Conservation (phyloP, 2,797 vertebrate species). For the Chaunax sp. region DNA sequence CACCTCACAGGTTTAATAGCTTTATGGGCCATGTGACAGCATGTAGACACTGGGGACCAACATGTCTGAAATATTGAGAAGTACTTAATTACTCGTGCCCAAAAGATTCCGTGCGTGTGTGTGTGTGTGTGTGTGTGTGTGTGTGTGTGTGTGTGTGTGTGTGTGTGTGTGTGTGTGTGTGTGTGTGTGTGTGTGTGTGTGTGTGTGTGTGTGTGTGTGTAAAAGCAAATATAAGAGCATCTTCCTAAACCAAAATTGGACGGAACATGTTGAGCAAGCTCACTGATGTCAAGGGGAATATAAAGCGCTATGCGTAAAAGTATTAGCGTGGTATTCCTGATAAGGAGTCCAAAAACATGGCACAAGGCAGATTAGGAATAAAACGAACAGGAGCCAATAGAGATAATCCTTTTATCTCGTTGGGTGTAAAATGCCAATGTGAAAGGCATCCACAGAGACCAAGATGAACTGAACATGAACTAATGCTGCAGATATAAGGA, state of each 20-base stretch:
- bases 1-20: slow-evolving; percentile 48
- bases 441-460: slow-evolving; percentile 66
- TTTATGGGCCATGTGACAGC: slow-evolving; percentile 58
- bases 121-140: slow-evolving; percentile 8
- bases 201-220: slow-evolving; percentile 17
- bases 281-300: slow-evolving; percentile 50
- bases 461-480: slow-evolving; percentile 75
- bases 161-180: slow-evolving; percentile 3
- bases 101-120: slow-evolving; percentile 18
- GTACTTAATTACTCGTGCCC: slow-evolving; percentile 51
- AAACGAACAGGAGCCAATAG: slow-evolving; percentile 57
- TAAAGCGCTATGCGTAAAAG: slow-evolving; percentile 70
- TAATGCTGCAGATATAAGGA: slow-evolving; percentile 63
- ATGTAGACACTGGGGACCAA: slow-evolving; percentile 42
- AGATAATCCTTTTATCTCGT: slow-evolving; percentile 76
- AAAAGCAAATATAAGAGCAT: slow-evolving; percentile 14
- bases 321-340: slow-evolving; percentile 59
- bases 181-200: slow-evolving; percentile 1
- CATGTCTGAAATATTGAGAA: slow-evolving; percentile 67
- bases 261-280: slow-evolving; percentile 38
- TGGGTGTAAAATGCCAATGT: slow-evolving; percentile 70
- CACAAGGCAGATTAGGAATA: slow-evolving; percentile 64
- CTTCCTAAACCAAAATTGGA: slow-evolving; percentile 28
- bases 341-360: slow-evolving; percentile 67
- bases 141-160: slow-evolving; percentile 4